These are phyloP conservation scores for Triops cancriformis DNA, from an alignment of 1,140 invertebrate genomes.

Conservation along the genomic window DNA sequence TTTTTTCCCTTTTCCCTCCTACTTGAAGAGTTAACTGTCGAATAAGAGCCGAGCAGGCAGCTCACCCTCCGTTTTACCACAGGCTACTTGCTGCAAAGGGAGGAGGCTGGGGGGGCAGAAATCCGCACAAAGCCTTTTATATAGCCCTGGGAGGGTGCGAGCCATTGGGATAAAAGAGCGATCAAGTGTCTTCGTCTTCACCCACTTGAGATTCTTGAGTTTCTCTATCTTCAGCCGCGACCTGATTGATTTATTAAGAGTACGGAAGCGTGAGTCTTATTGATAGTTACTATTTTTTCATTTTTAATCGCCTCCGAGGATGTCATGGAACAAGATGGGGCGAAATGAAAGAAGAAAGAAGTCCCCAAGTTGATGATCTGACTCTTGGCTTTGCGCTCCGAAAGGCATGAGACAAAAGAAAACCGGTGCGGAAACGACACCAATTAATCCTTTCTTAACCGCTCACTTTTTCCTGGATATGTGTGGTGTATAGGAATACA, in stretches of 20 bases:
- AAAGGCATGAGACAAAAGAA: neutral
- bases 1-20: neutral
- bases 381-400: neutral
- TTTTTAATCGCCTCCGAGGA: neutral
- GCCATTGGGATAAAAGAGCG: constrained; percentile 4
- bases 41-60: neutral
- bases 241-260: neutral
- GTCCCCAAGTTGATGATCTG: neutral
- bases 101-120: neutral
- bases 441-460: neutral
- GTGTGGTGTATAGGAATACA: neutral
- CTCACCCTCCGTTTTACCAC: neutral
- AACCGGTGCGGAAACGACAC: neutral
- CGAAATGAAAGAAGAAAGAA: neutral
- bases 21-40: constrained; percentile 1
- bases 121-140: neutral
- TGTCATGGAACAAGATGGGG: too few species aligned
- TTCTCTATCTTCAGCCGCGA: neutral
- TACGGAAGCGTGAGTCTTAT: neutral
- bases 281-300: neutral
- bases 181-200: constrained; percentile 2
- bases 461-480: neutral
- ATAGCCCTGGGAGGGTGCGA: neutral
- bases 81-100: neutral
- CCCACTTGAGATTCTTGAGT: neutral